Evolutionary conservation across 2,888 invertebrate species (phyloP).

Genomic region (Choristoneura rosaceana): DNA sequence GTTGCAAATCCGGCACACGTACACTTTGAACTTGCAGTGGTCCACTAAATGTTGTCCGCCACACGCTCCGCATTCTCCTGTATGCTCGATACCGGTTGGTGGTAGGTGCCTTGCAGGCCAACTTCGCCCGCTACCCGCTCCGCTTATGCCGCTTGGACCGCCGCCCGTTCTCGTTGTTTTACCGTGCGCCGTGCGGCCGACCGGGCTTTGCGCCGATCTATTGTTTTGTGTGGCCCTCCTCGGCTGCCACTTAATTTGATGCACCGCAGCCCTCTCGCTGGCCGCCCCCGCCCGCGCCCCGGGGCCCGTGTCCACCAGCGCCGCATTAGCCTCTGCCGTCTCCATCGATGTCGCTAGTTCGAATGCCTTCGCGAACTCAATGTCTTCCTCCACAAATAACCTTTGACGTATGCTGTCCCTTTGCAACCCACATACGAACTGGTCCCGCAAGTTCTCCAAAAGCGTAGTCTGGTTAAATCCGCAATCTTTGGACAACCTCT

Average conservation of each 20-base stretch:
- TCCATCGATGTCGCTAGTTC: neutral
- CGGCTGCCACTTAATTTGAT: neutral
- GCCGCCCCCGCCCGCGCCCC: neutral
- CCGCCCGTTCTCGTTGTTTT: neutral
- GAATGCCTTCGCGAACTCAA: neutral
- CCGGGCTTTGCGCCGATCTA: too few species aligned
- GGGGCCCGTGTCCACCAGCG: neutral
- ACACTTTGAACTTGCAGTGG: neutral
- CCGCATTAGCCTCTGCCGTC: neutral
- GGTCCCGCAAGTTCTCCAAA: neutral
- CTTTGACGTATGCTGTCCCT: neutral
- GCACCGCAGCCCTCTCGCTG: neutral
- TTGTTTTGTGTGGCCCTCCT: too few species aligned
- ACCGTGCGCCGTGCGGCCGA: neutral
- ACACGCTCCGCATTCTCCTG: neutral
- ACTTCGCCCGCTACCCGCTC: constrained; percentile 2
- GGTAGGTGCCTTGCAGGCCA: neutral
- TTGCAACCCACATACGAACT: neutral
- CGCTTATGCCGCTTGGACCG: neutral
- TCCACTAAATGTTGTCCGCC: neutral
- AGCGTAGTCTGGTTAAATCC: neutral
- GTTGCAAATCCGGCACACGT: neutral
- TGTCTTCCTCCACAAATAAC: neutral
- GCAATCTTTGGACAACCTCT: neutral
- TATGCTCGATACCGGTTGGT: too few species aligned